Percentiles rank a stretch among this genome's conserved stretches.
These are phyloP conservation scores for Dicentrarchus labrax DNA, from an alignment of 2,113 vertebrate genomes.

Conservation along the genomic window DNA sequence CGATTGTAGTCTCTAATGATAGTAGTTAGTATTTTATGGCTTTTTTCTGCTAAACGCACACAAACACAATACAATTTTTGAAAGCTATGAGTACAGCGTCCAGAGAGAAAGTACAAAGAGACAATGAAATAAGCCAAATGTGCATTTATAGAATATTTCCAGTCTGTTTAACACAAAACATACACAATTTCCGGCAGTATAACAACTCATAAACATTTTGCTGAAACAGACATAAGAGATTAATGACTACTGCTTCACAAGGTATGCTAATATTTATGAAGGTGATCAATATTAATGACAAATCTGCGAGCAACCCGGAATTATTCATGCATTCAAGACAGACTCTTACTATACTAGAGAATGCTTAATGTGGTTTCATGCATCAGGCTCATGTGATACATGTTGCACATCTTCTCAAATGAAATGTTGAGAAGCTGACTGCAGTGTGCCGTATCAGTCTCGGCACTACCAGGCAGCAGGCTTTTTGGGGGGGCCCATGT, in stretches of 20 bases:
- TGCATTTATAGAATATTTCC: constrained; percentile 13
- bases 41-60: background rate
- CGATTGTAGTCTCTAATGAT: background rate
- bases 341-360: background rate
- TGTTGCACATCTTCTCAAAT: constrained; percentile 9
- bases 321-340: constrained; percentile 23
- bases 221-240: constrained; percentile 13
- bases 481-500: background rate
- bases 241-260: constrained; percentile 9
- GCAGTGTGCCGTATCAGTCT: background rate
- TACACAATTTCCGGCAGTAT: background rate
- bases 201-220: background rate
- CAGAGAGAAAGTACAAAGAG: background rate
- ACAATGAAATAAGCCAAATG: background rate
- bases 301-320: constrained; percentile 15
- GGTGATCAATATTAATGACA: constrained; percentile 44
- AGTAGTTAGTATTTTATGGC: background rate
- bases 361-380: constrained; percentile 18
- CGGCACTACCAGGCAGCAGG: background rate
- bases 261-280: constrained; percentile 32
- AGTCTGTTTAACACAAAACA: constrained; percentile 1
- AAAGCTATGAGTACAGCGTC: background rate
- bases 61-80: background rate
- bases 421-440: no score
- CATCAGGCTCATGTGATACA: constrained; percentile 11